Conservation (phyloP, 2,888 invertebrate genomes). For the Scaptomyza caliginosa region DNA sequence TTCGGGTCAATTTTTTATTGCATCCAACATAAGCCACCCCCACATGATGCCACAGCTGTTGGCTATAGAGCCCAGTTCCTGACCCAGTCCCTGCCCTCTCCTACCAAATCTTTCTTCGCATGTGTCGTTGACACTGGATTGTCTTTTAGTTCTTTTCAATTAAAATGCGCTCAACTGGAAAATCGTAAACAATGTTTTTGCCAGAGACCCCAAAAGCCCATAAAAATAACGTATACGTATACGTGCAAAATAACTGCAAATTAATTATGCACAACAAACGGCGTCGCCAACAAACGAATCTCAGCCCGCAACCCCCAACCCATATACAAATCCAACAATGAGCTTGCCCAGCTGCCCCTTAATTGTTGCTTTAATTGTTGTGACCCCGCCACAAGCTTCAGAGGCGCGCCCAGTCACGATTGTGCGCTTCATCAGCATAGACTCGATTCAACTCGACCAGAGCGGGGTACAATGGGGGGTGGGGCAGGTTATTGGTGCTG, state of each 20-base stretch:
- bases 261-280: constrained; percentile 78
- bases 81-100: neutral
- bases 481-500: neutral
- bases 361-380: constrained; percentile 75
- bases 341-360: constrained; percentile 62
- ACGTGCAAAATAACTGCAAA: constrained; percentile 66
- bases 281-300: constrained; percentile 1
- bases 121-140: constrained; percentile 71
- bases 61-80: constrained; percentile 22
- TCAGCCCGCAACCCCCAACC: neutral
- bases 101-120: constrained; percentile 5
- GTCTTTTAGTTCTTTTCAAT: constrained; percentile 71
- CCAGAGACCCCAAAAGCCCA: neutral
- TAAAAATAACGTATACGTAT: constrained; percentile 1
- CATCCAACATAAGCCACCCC: constrained; percentile 57
- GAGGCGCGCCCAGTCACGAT: constrained; percentile 47
- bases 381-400: constrained; percentile 32
- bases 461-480: neutral
- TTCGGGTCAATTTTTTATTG: constrained; percentile 78
- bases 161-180: constrained; percentile 73
- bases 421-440: constrained; percentile 57
- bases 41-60: constrained; percentile 62
- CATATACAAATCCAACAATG: constrained; percentile 45
- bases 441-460: constrained; percentile 9
- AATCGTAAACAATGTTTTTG: constrained; percentile 75